A percentile compares a stretch with the other conserved stretches of the same genome.
Conservation (phyloP, 2,888 invertebrate species). For the Odontomyia ornata region DNA sequence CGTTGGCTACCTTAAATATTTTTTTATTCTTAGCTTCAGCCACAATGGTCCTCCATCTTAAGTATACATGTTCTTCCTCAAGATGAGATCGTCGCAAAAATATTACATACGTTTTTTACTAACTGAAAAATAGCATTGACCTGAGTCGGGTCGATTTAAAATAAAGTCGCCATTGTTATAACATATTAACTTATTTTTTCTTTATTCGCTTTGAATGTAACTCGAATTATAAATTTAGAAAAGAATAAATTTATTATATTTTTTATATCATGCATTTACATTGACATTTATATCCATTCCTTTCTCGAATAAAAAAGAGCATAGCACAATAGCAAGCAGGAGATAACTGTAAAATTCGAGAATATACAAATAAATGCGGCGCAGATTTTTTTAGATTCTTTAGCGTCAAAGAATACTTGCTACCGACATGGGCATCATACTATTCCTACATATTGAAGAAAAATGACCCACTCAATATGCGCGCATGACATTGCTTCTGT, state of each 20-base stretch:
- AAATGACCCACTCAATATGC: background rate
- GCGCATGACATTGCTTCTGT: conserved; percentile 30
- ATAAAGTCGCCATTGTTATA: conserved; percentile 36
- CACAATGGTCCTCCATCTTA: conserved; percentile 17
- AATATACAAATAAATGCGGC: background rate
- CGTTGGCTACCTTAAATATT: background rate
- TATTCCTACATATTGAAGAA: background rate
- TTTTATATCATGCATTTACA: conserved; percentile 40
- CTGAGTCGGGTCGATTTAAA: background rate
- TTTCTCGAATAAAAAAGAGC: conserved; percentile 34
- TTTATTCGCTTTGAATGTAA: conserved; percentile 33
- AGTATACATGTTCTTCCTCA: conserved; percentile 20
- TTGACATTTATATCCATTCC: conserved; percentile 36
- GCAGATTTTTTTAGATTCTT: background rate
- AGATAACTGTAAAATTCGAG: background rate
- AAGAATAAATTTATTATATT: conserved; percentile 27
- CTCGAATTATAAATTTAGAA: conserved; percentile 35
- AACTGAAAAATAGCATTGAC: background rate
- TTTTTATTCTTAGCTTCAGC: background rate
- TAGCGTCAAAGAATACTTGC: background rate
- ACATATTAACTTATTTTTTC: conserved; percentile 23
- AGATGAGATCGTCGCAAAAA: conserved; percentile 15
- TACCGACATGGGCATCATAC: too few species aligned
- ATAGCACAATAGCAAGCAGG: conserved; percentile 22
- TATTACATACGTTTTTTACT: background rate